phyloP scores from a whole-genome alignment of 2,888 invertebrate species.

The Notodonta ziczac region DNA sequence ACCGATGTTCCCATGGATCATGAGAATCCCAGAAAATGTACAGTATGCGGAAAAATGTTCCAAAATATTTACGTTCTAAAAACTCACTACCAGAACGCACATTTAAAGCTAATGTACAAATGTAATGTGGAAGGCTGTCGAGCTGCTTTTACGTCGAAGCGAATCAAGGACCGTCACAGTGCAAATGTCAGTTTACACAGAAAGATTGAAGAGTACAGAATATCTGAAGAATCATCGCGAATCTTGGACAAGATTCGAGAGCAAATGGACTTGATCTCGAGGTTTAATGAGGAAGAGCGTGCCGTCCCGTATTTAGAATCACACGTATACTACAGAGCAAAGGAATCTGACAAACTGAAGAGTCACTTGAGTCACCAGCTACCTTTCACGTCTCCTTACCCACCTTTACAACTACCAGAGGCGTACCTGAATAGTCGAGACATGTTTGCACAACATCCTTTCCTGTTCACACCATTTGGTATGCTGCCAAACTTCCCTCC shows the following conservation, averaged over 20 bases:
- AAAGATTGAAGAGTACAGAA: slow-evolving; percentile 87
- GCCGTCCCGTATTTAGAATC: slow-evolving; percentile 85
- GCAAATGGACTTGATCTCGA: slow-evolving; percentile 91
- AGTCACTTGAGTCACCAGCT: slow-evolving; percentile 57
- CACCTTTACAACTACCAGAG: slow-evolving; percentile 69
- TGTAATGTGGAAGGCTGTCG: slow-evolving; percentile 98
- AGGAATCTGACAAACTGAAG: slow-evolving; percentile 69
- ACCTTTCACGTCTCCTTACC: slow-evolving; percentile 65
- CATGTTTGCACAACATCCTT: slow-evolving; percentile 75
- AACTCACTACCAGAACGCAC: slow-evolving; percentile 97
- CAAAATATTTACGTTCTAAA: slow-evolving; percentile 97
- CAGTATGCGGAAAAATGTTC: slow-evolving; percentile 96
- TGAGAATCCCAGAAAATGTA: slow-evolving; percentile 95
- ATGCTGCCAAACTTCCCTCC: slow-evolving; percentile 80
- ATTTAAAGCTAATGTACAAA: slow-evolving; percentile 97
- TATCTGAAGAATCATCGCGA: slow-evolving; percentile 74
- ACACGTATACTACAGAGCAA: slow-evolving; percentile 69
- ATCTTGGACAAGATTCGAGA: slow-evolving; percentile 85
- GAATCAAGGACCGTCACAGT: slow-evolving; percentile 96
- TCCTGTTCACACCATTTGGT: slow-evolving; percentile 77
- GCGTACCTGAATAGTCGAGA: slow-evolving; percentile 71
- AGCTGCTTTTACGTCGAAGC: slow-evolving; percentile 96
- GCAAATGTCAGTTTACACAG: slow-evolving; percentile 96
- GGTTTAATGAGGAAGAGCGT: slow-evolving; percentile 90
- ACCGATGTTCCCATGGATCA: slow-evolving; percentile 95